These are phyloP conservation scores for Synanthedon tipuliformis DNA, from an alignment of 2,888 invertebrate species.

Conservation along the genomic window DNA sequence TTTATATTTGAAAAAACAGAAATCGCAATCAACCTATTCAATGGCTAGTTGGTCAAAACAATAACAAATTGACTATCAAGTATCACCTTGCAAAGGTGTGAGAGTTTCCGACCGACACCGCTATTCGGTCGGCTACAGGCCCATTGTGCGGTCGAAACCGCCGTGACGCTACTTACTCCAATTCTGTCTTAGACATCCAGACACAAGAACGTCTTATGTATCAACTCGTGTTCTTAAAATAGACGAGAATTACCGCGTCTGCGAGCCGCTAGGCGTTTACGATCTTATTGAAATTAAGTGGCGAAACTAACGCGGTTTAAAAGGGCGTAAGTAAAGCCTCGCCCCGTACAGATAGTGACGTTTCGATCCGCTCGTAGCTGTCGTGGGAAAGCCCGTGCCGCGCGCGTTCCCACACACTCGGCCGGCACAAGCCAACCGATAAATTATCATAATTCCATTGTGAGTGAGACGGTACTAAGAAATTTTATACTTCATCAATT, in stretches of 20 bases:
- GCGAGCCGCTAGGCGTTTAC: conserved; percentile 29
- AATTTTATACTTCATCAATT: conserved; percentile 71
- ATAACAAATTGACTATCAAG: conserved; percentile 32
- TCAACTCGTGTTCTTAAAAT: conserved; percentile 23
- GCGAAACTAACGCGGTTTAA: conserved; percentile 8
- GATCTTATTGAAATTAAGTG: conserved; percentile 22
- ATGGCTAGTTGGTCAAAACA: conserved; percentile 60
- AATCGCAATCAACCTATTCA: too few relatives aligned
- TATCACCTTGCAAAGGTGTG: conserved; percentile 61
- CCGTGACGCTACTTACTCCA: conserved; percentile 70
- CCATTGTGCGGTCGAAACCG: conserved; percentile 66
- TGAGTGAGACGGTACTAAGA: conserved; percentile 70
- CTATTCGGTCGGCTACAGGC: conserved; percentile 59
- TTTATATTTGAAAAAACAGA: too few relatives aligned
- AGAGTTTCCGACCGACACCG: conserved; percentile 62
- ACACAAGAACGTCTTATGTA: conserved; percentile 44
- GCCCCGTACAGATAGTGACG: conserved; percentile 26
- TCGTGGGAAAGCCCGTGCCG: conserved; percentile 70
- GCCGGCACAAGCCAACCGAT: conserved; percentile 70
- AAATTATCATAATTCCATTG: conserved; percentile 72
- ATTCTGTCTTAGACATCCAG: conserved; percentile 50
- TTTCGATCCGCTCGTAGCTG: conserved; percentile 30
- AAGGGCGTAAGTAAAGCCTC: conserved; percentile 40
- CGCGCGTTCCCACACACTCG: conserved; percentile 71
- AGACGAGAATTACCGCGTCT: conserved; percentile 22